Evolutionary conservation across 2,888 invertebrate species (phyloP), one percentile per base, ranked within the genome.

Genomic region (Platynereis dumerilii): DNA sequence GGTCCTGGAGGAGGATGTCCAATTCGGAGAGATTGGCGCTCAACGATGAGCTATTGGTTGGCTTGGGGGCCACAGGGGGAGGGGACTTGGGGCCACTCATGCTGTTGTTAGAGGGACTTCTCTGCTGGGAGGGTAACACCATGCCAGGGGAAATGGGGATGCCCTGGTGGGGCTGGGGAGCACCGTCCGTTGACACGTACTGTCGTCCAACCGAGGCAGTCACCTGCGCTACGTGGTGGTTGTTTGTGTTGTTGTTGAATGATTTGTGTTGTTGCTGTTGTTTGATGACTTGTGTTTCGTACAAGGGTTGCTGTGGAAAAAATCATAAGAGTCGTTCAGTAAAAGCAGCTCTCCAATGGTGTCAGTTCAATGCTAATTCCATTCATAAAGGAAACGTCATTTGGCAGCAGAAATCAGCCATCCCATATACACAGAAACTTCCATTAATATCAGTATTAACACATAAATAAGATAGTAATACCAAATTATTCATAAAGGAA

Each of bases 1-100:
- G 87, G 83, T 96, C 96, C 80, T 94, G 92, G 64, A 97, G 87
- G 60, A 97, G 87, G 20, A 91, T 92, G 84, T 97, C 96, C 81
- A 97, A 85, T 84, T 96, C 96, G 0, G 93, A 92, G 55, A 96
- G 87, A 84, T 95, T 93, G 74, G 90, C 92, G 78, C 84, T 80
- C 17, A 83, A 76, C 17, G 74, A 69, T 0, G 81, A 80, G 12
- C 34, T 12, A 12, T 12, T 34, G 34, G 45, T 29, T 1, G 60
- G 54, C 26, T 61, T 61, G 3, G 29, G 55, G 15, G 24, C 24
- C 27, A 27, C 27, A 26, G 55, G 55, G 55, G 55, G 55, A 12
- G 24, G 22, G 12, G 55, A 15, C 5, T 55, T 55, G 48, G 48
- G 48, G 24, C 17, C 55, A n/a, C 22, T 28, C 27, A 3, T 24